phyloP scores from a whole-genome alignment of 2,797 vertebrate species.

The Sebastes oblongus region DNA sequence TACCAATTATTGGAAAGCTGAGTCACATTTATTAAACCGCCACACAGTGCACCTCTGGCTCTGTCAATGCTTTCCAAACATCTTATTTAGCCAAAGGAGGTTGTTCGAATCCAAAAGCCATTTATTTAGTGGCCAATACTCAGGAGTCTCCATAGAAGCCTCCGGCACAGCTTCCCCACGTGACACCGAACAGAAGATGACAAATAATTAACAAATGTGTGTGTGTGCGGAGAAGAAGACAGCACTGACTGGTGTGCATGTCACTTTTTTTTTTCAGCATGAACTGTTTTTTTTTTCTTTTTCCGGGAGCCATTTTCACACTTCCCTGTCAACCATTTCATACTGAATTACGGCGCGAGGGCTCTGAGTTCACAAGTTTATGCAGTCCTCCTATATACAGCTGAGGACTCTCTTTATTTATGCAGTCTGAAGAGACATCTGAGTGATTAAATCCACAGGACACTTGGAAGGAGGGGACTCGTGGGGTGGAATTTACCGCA shows the following conservation, averaged over 20 bases:
- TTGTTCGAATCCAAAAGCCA: conserved; percentile 67
- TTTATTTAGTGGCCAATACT: conserved; percentile 61
- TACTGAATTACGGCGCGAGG: conserved; percentile 56
- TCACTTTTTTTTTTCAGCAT: conserved; percentile 35
- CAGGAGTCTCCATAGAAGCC: conserved; percentile 44
- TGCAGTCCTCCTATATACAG: conserved; percentile 26
- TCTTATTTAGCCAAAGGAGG: conserved; percentile 74
- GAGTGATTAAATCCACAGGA: conserved; percentile 51
- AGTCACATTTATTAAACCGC: conserved; percentile 71
- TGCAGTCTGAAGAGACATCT: conserved; percentile 52
- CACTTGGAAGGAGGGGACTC: conserved; percentile 20
- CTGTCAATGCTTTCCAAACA: conserved; percentile 69
- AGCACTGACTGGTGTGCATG: conserved; percentile 33
- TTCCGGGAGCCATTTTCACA: conserved; percentile 55
- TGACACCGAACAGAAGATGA: conserved; percentile 55
- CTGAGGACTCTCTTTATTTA: conserved; percentile 54
- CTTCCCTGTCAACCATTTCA: conserved; percentile 68
- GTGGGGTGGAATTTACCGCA: conserved; percentile 23
- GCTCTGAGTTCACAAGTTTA: conserved; percentile 52
- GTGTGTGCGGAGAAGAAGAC: background rate
- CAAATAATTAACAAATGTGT: conserved; percentile 66
- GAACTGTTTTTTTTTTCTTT: background rate
- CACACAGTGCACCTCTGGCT: conserved; percentile 58
- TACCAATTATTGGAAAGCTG: conserved; percentile 71
- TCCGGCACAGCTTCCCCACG: conserved; percentile 42